phyloP scores from a whole-genome alignment of 1,140 invertebrate species.

The Megathymus violae region DNA sequence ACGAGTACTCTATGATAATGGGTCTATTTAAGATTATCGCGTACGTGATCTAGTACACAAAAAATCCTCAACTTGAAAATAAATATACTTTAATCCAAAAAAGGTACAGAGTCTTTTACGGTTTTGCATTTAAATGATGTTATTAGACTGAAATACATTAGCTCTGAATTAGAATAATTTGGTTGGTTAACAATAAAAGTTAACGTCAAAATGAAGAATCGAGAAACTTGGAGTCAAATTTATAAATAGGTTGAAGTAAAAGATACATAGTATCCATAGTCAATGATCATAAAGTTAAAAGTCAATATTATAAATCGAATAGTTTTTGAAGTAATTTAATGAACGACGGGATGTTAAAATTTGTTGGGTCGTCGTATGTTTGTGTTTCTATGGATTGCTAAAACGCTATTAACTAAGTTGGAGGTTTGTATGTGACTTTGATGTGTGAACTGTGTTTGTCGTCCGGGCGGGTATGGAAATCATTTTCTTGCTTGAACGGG shows the following conservation, averaged over 20 bases:
- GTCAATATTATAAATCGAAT: background rate
- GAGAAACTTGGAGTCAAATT: no score
- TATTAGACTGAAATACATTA: background rate
- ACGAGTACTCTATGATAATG: constrained; percentile 53
- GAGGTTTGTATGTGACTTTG: constrained; percentile 72
- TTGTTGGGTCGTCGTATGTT: constrained; percentile 39
- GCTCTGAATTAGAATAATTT: background rate
- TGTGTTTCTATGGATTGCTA: constrained; percentile 50
- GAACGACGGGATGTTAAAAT: constrained; percentile 23
- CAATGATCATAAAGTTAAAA: background rate
- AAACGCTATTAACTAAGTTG: constrained; percentile 77
- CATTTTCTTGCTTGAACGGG: constrained; percentile 72
- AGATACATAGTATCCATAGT: background rate
- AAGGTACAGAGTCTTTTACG: background rate
- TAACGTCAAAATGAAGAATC: background rate
- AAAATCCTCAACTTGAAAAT: no score
- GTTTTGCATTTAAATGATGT: background rate
- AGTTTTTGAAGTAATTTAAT: constrained; percentile 14
- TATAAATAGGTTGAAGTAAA: background rate
- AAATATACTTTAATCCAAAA: background rate
- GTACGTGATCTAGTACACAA: background rate
- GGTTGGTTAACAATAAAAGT: background rate
- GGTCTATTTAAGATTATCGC: constrained; percentile 38
- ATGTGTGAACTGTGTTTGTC: constrained; percentile 71
- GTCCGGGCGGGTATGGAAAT: constrained; percentile 72